phyloP scores from a whole-genome alignment of 2,113 vertebrate species.

The Leptobrachium ailaonicum region DNA sequence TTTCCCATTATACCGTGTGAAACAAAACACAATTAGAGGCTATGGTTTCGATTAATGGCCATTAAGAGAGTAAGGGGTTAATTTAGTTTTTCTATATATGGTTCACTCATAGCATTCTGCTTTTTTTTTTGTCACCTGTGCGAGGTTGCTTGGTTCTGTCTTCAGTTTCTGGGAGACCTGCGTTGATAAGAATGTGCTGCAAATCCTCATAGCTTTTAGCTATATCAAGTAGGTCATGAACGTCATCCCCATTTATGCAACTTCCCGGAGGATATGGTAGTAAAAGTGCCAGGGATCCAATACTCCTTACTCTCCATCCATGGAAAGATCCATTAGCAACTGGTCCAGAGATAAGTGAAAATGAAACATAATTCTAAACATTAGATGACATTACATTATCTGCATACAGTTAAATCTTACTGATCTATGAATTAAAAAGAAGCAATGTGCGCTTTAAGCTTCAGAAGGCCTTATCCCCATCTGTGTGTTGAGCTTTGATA shows the following conservation, averaged over 20 bases:
- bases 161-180: constrained; percentile 26
- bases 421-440: too few species aligned
- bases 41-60: too few species aligned
- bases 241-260: not conserved
- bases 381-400: too few species aligned
- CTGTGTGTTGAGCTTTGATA: not conserved
- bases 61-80: too few species aligned
- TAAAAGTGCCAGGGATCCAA: constrained; percentile 14
- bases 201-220: constrained; percentile 13
- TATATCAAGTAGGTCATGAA: not conserved
- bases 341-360: constrained; percentile 31
- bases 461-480: too few species aligned
- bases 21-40: too few species aligned
- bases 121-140: constrained; percentile 8
- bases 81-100: too few species aligned
- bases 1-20: too few species aligned
- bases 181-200: constrained; percentile 34
- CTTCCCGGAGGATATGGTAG: constrained; percentile 12
- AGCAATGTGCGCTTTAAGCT: too few species aligned
- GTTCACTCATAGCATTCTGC: too few species aligned
- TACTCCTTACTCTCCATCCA: not conserved
- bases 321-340: constrained; percentile 35
- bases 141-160: constrained; percentile 33
- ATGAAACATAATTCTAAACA: too few species aligned
- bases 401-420: too few species aligned